Evolutionary conservation across 2,113 vertebrate species (phyloP).

Genomic region (Zosterops lateralis): DNA sequence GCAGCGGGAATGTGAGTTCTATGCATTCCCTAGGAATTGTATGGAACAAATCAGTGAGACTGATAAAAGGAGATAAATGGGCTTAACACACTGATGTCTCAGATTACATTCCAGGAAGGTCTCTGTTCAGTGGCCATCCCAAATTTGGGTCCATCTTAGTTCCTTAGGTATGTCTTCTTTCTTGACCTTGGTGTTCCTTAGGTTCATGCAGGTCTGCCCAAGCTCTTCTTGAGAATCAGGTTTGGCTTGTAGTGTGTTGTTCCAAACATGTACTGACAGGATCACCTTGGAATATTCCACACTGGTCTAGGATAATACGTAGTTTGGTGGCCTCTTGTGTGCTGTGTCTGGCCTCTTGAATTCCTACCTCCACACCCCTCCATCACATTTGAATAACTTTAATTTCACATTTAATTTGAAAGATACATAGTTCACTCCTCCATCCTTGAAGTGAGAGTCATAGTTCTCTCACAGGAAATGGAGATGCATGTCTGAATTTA

Average conservation of each 20-base stretch:
- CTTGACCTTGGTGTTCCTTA: neutral
- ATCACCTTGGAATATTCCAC: neutral
- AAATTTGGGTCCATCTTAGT: accelerated
- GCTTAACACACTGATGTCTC: neutral
- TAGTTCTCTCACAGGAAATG: neutral
- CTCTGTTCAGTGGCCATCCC: accelerated
- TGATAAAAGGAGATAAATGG: neutral
- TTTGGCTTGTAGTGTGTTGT: neutral
- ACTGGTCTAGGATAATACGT: neutral
- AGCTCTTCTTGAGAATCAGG: neutral
- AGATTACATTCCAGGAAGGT: neutral
- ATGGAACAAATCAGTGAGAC: neutral
- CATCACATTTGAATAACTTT: neutral
- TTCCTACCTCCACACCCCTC: accelerated
- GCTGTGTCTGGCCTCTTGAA: neutral
- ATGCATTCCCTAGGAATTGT: neutral
- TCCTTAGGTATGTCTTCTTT: neutral
- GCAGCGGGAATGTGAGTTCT: neutral
- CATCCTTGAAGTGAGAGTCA: neutral
- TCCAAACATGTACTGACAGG: neutral
- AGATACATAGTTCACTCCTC: neutral
- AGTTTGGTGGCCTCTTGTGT: neutral
- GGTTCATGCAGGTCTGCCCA: neutral
- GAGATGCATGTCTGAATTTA: neutral
- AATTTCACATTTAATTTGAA: neutral